Evolutionary conservation across 2,797 vertebrate genomes (phyloP).

Genomic region (Propithecus perrieri): DNA sequence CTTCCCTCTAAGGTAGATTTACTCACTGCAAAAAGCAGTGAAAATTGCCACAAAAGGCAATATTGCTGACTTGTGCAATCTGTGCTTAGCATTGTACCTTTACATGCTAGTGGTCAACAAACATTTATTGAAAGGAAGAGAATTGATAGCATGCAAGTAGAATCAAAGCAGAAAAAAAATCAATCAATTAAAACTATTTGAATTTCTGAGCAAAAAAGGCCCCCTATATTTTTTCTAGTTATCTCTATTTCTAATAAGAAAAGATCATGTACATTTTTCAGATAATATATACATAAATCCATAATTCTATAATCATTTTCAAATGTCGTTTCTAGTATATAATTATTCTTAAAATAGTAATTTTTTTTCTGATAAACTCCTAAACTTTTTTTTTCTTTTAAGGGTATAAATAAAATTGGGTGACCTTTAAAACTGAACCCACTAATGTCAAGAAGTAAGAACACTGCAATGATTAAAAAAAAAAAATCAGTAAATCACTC

Average conservation of each 20-base stretch:
- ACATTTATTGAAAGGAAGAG: slow-evolving; percentile 26
- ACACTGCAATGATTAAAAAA: not conserved
- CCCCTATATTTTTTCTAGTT: not conserved
- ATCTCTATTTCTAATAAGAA: not conserved
- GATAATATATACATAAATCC: not conserved
- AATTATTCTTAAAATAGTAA: not conserved
- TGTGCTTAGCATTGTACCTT: not conserved
- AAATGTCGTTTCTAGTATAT: not conserved
- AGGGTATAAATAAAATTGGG: not conserved
- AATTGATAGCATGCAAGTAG: not conserved
- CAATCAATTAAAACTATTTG: not conserved
- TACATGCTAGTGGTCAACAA: not conserved
- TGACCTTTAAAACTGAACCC: not conserved
- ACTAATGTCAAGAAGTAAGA: not conserved
- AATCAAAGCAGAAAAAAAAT: not conserved
- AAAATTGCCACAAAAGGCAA: not conserved
- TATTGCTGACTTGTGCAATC: not conserved
- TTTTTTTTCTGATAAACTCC: not conserved
- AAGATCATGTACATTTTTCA: not conserved
- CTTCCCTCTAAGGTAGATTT: not conserved
- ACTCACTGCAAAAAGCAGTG: not conserved
- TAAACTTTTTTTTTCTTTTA: not conserved
- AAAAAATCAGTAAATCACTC: not conserved
- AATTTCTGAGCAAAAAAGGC: not conserved
- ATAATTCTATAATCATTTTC: not conserved